Evolutionary conservation across 2,113 vertebrate genomes (phyloP).

Genomic region (Eolophus roseicapilla): DNA sequence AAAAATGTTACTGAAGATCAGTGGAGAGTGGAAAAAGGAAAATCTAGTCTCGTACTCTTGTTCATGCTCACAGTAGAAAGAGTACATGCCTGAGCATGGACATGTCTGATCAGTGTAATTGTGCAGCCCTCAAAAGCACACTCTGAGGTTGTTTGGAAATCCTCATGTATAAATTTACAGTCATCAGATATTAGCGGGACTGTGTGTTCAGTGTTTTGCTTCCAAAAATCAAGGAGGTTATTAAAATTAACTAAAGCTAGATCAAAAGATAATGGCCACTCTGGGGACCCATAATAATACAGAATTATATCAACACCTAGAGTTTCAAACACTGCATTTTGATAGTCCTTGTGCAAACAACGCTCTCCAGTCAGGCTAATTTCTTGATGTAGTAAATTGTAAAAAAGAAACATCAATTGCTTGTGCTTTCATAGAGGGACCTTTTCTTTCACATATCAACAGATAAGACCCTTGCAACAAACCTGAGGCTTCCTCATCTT

Average conservation of each 20-base stretch:
- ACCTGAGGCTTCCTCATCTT: not conserved
- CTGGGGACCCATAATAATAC: not conserved
- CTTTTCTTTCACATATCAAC: not conserved
- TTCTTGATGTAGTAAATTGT: not conserved
- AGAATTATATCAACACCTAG: not conserved
- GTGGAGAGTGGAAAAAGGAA: not conserved
- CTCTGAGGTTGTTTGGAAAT: not conserved
- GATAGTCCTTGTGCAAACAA: not conserved
- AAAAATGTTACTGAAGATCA: not conserved
- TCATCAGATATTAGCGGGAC: not conserved
- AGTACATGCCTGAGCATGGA: not conserved
- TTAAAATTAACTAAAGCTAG: conserved; percentile 1
- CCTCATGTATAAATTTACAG: not conserved
- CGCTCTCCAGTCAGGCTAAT: not conserved
- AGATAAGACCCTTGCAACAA: not conserved
- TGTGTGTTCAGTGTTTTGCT: not conserved
- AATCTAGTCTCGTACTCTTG: not conserved
- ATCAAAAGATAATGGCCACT: conserved; percentile 1
- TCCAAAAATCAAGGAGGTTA: not conserved
- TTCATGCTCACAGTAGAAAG: not conserved
- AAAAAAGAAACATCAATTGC: not conserved
- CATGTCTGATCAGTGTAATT: fast-evolving
- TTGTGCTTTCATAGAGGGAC: not conserved
- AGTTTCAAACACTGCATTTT: not conserved
- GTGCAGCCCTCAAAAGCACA: not conserved